Percentiles rank a stretch among this genome's conserved stretches.
These are phyloP conservation scores for Hypomecis punctinalis DNA, from an alignment of 2,888 invertebrate species.

Conservation along the genomic window DNA sequence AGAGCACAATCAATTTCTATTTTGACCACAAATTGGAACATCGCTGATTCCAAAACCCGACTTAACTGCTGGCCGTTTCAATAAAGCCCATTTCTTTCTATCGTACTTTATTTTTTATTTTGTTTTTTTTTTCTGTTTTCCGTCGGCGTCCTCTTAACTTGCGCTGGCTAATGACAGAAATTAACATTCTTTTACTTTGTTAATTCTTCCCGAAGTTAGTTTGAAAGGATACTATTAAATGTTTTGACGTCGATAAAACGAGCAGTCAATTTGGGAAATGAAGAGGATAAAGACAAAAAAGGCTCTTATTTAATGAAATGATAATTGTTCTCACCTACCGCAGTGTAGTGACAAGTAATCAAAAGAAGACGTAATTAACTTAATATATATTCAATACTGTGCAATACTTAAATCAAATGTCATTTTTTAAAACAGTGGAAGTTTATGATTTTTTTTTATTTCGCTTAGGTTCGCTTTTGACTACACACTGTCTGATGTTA, in stretches of 20 bases:
- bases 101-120: conserved; percentile 37
- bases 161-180: conserved; percentile 80
- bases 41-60: too few relatives aligned
- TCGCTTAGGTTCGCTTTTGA: too few relatives aligned
- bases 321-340: conserved; percentile 33
- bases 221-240: conserved; percentile 58
- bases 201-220: conserved; percentile 68
- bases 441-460: too few relatives aligned
- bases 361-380: too few relatives aligned
- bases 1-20: too few relatives aligned
- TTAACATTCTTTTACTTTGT: conserved; percentile 80
- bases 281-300: conserved; percentile 31
- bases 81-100: too few relatives aligned
- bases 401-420: too few relatives aligned
- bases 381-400: too few relatives aligned
- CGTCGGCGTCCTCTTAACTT: conserved; percentile 72
- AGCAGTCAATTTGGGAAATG: conserved; percentile 37
- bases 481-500: too few relatives aligned
- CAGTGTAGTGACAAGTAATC: conserved; percentile 7
- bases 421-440: too few relatives aligned
- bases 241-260: conserved; percentile 63
- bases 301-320: conserved; percentile 33
- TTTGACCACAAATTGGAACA: too few relatives aligned
- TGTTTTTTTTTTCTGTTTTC: conserved; percentile 64
- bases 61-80: too few relatives aligned